Percentiles rank a stretch among this genome's conserved stretches.
Evolutionary conservation across 2,888 invertebrate genomes (phyloP).

Genomic region (Drosophila conformis): DNA sequence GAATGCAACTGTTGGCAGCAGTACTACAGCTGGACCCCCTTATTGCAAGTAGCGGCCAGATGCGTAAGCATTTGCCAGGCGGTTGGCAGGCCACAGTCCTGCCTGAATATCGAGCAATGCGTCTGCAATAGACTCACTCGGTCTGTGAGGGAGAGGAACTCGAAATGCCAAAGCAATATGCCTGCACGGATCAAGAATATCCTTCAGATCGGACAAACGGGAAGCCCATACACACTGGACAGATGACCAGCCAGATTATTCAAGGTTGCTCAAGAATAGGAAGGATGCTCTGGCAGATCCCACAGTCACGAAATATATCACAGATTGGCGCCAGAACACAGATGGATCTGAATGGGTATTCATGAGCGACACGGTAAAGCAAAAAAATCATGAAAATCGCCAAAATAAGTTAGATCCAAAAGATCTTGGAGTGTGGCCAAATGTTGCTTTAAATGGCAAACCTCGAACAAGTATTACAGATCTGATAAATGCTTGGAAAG

Average conservation of each 20-base stretch:
- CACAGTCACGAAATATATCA: no score
- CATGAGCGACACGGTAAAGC: no score
- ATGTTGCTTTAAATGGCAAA: no score
- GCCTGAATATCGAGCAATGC: constrained; percentile 10
- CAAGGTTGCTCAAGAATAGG: neutral
- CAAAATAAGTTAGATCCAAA: no score
- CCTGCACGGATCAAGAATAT: neutral
- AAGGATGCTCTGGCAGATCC: no score
- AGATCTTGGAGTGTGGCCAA: no score
- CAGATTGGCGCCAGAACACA: no score
- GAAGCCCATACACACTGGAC: neutral
- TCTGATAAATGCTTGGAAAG: no score
- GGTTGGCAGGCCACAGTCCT: neutral
- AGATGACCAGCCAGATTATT: neutral
- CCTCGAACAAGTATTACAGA: no score
- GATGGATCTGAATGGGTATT: no score
- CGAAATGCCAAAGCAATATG: constrained; percentile 15
- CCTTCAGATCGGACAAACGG: neutral
- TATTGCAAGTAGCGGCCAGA: neutral
- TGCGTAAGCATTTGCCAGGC: neutral
- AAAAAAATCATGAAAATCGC: no score
- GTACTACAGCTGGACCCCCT: neutral
- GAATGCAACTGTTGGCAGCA: constrained; percentile 10
- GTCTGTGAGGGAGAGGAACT: neutral
- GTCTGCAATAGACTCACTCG: constrained; percentile 17